phyloP scores from a whole-genome alignment of 2,888 invertebrate genomes.

The Trachelus iudaicus region DNA sequence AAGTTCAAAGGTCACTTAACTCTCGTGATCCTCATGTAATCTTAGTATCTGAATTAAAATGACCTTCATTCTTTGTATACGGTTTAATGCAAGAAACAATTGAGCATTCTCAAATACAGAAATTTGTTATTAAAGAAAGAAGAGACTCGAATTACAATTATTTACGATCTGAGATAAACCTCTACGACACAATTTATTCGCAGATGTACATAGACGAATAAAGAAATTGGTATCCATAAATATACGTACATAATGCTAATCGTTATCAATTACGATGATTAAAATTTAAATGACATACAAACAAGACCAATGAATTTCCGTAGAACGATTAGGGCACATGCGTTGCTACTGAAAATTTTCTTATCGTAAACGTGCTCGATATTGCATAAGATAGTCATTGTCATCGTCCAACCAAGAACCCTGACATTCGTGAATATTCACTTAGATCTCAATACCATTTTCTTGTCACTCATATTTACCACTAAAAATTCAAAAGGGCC shows the following conservation, averaged over 20 bases:
- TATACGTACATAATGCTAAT: slow-evolving; percentile 48
- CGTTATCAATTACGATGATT: slow-evolving; percentile 44
- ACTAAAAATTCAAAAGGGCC: background rate
- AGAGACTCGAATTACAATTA: background rate
- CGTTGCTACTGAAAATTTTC: background rate
- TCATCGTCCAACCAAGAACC: background rate
- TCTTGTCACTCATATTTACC: background rate
- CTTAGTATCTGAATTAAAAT: background rate
- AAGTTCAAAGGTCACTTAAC: slow-evolving; percentile 15
- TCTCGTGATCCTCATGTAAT: background rate
- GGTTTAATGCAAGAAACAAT: background rate
- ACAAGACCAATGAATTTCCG: slow-evolving; percentile 31
- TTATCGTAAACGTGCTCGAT: background rate
- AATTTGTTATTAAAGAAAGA: slow-evolving; percentile 20
- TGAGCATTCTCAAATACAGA: slow-evolving; percentile 7
- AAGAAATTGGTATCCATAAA: slow-evolving; percentile 54
- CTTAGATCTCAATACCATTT: background rate
- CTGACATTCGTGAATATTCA: background rate
- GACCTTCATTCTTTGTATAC: background rate
- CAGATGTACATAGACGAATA: slow-evolving; percentile 48
- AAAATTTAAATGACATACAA: slow-evolving; percentile 39
- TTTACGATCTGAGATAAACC: slow-evolving; percentile 5
- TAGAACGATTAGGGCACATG: slow-evolving; percentile 23
- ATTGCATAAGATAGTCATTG: background rate
- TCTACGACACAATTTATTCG: slow-evolving; percentile 49